phyloP scores from a whole-genome alignment of 2,797 vertebrate species.

The Aldrovandia affinis region DNA sequence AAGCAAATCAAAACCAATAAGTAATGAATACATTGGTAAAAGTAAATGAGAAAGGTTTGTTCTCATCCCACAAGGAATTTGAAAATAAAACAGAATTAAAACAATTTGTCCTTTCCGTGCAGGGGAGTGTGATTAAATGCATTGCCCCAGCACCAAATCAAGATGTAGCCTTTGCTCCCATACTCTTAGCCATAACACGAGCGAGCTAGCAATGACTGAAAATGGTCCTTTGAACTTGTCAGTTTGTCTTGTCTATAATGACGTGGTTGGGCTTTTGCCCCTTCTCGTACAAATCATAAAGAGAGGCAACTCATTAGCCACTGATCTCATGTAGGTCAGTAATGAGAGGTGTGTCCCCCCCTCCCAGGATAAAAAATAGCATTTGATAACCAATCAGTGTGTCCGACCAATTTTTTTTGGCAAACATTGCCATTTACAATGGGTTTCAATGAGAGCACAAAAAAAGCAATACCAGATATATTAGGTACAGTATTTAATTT shows the following conservation, averaged over 20 bases:
- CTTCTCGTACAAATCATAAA: background rate
- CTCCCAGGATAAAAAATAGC: background rate
- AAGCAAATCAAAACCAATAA: constrained; percentile 2
- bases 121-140: constrained; percentile 28
- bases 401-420: background rate
- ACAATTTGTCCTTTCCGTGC: constrained; percentile 15
- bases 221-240: background rate
- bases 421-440: too few relatives aligned
- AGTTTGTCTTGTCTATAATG: background rate
- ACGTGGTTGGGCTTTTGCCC: background rate
- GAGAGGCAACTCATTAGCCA: background rate
- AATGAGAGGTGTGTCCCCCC: background rate
- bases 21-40: constrained; percentile 10
- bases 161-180: background rate
- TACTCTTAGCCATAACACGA: background rate
- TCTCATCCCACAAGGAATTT: too few relatives aligned
- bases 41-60: constrained; percentile 36
- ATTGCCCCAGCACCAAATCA: background rate
- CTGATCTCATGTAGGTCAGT: background rate
- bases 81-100: constrained; percentile 34
- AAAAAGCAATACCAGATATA: background rate
- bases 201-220: too few relatives aligned
- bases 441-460: background rate
- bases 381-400: background rate
- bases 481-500: too few relatives aligned